Percentiles rank a stretch among this genome's conserved stretches.
Conservation (phyloP, 2,113 vertebrate genomes). For the Boulengerochromis microlepis region DNA sequence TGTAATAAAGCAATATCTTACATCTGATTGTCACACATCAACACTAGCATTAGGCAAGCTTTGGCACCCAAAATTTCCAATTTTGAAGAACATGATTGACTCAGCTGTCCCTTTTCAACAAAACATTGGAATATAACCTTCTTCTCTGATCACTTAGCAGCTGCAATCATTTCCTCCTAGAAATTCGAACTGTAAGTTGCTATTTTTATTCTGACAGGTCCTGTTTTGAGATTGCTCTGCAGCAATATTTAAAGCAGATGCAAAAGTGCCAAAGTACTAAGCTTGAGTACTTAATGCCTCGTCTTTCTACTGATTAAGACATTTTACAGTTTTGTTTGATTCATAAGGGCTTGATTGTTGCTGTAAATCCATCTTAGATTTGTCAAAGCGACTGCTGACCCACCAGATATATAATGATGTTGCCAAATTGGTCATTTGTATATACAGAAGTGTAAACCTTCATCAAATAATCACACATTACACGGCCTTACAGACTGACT, state of each 20-base stretch:
- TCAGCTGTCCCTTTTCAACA: background rate
- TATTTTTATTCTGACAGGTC: constrained; percentile 22
- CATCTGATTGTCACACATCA: background rate
- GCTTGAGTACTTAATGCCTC: background rate
- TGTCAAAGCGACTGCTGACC: background rate
- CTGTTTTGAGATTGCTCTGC: background rate
- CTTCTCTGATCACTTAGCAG: constrained; percentile 3
- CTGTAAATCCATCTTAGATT: background rate
- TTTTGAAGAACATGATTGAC: background rate
- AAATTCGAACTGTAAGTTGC: background rate
- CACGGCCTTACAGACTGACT: background rate
- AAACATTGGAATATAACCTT: background rate
- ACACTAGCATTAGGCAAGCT: background rate
- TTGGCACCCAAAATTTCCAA: too few relatives aligned
- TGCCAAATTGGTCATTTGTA: background rate
- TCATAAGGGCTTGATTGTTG: background rate
- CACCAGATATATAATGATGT: background rate
- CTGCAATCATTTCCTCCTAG: background rate
- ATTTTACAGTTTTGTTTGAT: background rate
- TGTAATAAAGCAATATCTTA: background rate
- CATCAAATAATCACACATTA: background rate
- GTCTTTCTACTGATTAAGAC: background rate
- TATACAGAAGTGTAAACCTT: background rate
- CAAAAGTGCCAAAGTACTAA: background rate
- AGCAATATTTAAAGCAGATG: background rate